Conservation (phyloP, 2,797 vertebrate genomes). For the Coregonus ussuriensis region DNA sequence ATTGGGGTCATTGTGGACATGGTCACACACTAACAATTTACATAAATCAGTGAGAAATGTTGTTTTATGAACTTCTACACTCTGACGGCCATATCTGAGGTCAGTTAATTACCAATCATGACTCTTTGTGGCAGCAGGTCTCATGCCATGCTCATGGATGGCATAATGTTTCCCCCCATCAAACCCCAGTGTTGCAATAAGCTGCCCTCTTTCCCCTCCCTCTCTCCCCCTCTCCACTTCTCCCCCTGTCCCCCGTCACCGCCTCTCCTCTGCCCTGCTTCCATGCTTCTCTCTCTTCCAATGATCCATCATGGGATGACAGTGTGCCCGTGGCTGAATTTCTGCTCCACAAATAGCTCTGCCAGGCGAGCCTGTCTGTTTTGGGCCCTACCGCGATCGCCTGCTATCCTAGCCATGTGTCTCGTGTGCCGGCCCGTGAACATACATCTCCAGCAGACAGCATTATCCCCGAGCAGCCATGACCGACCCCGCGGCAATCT, state of each 20-base stretch:
- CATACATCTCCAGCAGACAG: slow-evolving; percentile 50
- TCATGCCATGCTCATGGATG: slow-evolving; percentile 31
- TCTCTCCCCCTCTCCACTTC: background rate
- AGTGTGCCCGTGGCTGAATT: slow-evolving; percentile 75
- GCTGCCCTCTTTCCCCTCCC: slow-evolving; percentile 31
- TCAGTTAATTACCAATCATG: slow-evolving; percentile 37
- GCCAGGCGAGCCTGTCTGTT: slow-evolving; percentile 68
- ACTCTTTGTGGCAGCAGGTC: slow-evolving; percentile 18
- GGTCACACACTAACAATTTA: too few relatives aligned
- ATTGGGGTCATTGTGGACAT: background rate
- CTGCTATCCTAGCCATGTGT: slow-evolving; percentile 77
- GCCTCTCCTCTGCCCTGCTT: background rate
- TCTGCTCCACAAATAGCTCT: slow-evolving; percentile 82
- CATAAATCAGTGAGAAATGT: background rate
- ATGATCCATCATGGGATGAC: slow-evolving; percentile 79
- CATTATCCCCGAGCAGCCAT: slow-evolving; percentile 52
- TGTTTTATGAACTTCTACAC: background rate
- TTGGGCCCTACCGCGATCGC: slow-evolving; percentile 56
- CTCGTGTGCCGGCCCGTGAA: slow-evolving; percentile 63
- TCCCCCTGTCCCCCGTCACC: too few relatives aligned
- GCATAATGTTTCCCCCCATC: slow-evolving; percentile 44
- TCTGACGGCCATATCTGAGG: slow-evolving; percentile 3
- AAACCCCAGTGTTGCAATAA: slow-evolving; percentile 56
- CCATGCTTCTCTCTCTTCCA: slow-evolving; percentile 12
- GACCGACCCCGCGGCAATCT: slow-evolving; percentile 59